Evolutionary conservation across 2,888 invertebrate species (phyloP), one percentile per base, ranked within the genome.

Genomic region (Tachina grossa): DNA sequence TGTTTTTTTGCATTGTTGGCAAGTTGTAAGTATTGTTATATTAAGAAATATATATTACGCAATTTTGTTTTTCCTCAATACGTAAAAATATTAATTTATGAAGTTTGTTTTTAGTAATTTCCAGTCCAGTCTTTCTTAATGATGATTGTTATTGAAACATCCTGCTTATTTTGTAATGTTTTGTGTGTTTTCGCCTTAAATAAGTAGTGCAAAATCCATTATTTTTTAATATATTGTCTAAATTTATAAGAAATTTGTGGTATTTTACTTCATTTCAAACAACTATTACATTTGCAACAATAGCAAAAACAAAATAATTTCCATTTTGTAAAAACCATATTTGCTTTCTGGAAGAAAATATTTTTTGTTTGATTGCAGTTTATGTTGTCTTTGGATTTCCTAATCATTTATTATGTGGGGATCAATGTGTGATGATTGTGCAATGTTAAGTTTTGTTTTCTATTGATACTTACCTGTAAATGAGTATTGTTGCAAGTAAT

Each of bases 11-110:
- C 31, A 45, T 65, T 78, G 31, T 1, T 11, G 49, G 59, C 41
- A 78, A 78, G 53, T 72, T 77, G 22, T 49, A 14, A 31, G 71
- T 71, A 43, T 19, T 49, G 53, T 57, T 5, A n/a, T 47, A 11
- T 43, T 66, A 19, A 14, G 13, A 69, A 53, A 39, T 51, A 68
- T 31, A 6, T 51, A 72, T 85, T 81, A 55, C 68, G 77, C 55
- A 81, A 85, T 72, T 51, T 66, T 63, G 53, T 45, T 49, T 63
- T 78, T 78, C 63, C 77, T 81, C 47, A 84, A 76, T 63, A 66
- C 66, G 49, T 57, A 69, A 77, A 47, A 6, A 53, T 59, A 61
- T 65, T 43, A 81, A 39, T 45, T 63, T 63, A 78, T 22, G 16
- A 76, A 55, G 45, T 69, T 43, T 69, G 31, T 31, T 66, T 72